Evolutionary conservation across 2,113 vertebrate species (phyloP).

Genomic region (Nerophis lumbriciformis): DNA sequence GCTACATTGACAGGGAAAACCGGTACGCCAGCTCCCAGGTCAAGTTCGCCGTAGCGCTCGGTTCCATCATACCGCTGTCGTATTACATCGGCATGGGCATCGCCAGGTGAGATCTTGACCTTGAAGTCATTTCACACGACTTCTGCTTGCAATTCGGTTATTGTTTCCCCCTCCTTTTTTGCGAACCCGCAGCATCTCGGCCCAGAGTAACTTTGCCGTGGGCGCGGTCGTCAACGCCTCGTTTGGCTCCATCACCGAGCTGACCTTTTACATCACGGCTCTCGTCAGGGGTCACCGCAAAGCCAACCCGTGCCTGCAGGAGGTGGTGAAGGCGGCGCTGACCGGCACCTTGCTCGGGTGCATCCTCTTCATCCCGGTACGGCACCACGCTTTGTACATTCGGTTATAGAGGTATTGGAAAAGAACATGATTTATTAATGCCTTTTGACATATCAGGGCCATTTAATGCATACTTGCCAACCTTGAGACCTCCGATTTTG

Average conservation of each 20-base stretch:
- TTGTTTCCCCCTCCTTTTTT: background rate
- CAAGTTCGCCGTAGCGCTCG: conserved; percentile 78
- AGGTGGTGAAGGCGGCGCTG: conserved; percentile 80
- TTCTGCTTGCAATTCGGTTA: background rate
- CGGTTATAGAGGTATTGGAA: no score
- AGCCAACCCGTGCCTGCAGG: conserved; percentile 77
- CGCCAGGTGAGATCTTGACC: conserved; percentile 71
- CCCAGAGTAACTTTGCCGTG: conserved; percentile 85
- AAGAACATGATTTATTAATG: no score
- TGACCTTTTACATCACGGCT: conserved; percentile 87
- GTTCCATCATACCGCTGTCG: conserved; percentile 84
- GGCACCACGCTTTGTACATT: conserved; percentile 21
- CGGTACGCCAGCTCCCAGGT: conserved; percentile 64
- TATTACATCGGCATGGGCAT: conserved; percentile 91
- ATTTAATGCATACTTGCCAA: no score
- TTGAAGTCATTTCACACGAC: background rate
- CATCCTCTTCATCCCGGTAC: conserved; percentile 82
- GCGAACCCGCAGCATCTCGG: conserved; percentile 73
- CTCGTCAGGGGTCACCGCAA: conserved; percentile 75
- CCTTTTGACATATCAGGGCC: no score
- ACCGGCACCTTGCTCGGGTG: conserved; percentile 83
- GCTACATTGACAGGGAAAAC: conserved; percentile 78
- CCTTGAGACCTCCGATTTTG: no score
- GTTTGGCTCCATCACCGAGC: conserved; percentile 83
- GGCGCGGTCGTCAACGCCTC: conserved; percentile 86